phyloP scores from a whole-genome alignment of 2,113 vertebrate species.

The Nicator chloris region DNA sequence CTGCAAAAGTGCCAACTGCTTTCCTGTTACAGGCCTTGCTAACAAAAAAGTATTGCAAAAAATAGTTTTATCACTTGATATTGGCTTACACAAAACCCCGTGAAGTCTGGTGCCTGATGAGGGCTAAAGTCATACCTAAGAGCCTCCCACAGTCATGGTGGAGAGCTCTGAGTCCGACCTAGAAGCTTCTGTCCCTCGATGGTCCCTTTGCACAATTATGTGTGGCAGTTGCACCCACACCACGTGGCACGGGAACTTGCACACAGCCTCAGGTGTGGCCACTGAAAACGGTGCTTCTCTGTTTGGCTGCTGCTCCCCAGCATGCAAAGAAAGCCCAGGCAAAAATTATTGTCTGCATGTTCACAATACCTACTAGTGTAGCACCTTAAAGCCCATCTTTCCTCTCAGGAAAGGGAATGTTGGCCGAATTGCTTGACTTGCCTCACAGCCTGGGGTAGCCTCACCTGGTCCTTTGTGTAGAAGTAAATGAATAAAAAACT shows the following conservation, averaged over 20 bases:
- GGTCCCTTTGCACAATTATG: accelerated
- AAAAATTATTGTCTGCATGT: not conserved
- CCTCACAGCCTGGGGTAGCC: not conserved
- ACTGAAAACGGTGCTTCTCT: not conserved
- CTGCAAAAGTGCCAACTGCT: accelerated
- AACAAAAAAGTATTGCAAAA: not conserved
- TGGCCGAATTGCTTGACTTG: not conserved
- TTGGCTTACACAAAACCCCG: not conserved
- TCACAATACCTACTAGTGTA: not conserved
- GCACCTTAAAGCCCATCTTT: not conserved
- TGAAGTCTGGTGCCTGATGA: not conserved
- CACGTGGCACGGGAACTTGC: not conserved
- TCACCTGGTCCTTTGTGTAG: not conserved
- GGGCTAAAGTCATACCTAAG: not conserved
- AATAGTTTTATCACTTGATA: not conserved
- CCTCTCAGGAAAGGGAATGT: not conserved
- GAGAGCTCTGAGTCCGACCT: not conserved
- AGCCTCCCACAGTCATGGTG: accelerated
- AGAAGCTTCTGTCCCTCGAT: not conserved
- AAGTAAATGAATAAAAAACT: not conserved
- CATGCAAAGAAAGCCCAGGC: not conserved
- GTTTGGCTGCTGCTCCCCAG: not conserved
- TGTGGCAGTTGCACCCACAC: not conserved
- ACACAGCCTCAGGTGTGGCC: not conserved
- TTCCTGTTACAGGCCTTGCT: not conserved